Conservation (phyloP, 2,113 vertebrate species). For the Bubo blakistoni region DNA sequence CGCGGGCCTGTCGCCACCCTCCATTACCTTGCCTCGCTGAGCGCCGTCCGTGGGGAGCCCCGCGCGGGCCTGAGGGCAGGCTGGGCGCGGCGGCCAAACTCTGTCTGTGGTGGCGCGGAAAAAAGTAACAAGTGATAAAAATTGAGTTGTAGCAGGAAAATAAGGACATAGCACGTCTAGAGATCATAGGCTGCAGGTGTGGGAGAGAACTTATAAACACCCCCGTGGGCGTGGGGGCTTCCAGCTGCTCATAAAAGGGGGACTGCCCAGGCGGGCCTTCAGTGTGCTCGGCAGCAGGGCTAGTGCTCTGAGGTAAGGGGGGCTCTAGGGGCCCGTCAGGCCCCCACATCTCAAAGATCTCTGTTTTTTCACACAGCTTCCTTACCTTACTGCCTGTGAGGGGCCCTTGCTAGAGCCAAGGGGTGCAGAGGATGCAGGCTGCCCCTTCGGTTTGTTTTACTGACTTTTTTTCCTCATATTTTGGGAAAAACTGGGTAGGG, state of each 20-base stretch:
- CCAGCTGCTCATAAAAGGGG: rapidly evolving
- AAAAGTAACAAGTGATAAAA: not conserved
- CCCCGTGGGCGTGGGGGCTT: no score
- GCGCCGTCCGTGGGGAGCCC: rapidly evolving
- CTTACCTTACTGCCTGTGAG: rapidly evolving
- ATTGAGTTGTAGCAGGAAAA: rapidly evolving
- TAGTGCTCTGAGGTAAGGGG: rapidly evolving
- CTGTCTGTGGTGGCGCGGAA: no score
- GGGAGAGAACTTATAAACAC: no score
- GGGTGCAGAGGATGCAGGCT: rapidly evolving
- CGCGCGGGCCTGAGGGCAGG: no score
- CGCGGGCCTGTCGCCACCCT: rapidly evolving
- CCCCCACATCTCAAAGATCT: rapidly evolving
- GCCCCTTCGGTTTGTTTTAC: rapidly evolving
- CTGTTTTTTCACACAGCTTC: rapidly evolving
- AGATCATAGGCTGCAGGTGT: rapidly evolving
- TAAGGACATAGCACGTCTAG: rapidly evolving
- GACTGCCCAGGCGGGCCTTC: no score
- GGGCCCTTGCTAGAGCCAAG: rapidly evolving
- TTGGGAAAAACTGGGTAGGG: no score
- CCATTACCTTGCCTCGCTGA: rapidly evolving
- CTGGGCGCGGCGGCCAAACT: no score
- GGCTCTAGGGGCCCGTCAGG: rapidly evolving
- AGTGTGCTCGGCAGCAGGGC: rapidly evolving
- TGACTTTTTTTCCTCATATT: rapidly evolving